Base-by-base conservation (phyloP, 2,888 invertebrate species). In the Acanthacorydalis orientalis region DNA sequence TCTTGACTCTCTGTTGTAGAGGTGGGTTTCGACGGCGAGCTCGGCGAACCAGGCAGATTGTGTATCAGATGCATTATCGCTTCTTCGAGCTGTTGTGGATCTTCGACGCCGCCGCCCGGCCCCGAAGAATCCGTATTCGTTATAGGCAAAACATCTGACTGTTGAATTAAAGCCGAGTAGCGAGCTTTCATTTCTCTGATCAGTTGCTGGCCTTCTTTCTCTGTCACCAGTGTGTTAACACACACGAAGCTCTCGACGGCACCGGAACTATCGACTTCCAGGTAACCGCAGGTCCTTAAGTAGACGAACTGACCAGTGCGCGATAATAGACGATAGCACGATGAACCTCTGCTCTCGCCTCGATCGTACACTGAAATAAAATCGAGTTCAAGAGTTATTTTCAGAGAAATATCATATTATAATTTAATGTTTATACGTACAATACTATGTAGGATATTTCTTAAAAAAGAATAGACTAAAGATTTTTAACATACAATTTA, bases 231-330 rank as follows among this genome's bases (percentile, higher is more conserved):
- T 50, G 83, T 83, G 61, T 91, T 91, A 48, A 90, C 76, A 64
- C 90, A 91, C 37, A 89, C 80, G 65, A 91, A 89, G 51, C 88
- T 87, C 59, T 82, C 83, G 31, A 88, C 84, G 48, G 77, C 77
- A 54, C 86, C 83, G 7, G 81, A 78, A 58, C 75, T 78, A 59
- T 88, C 85, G 53, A 84, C 80, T 67, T 90, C 90, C 46, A 91
- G 72, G 58, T 79, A 89, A 9, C 91, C 91, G 54, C 82, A 75
- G 1, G 89, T 87, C 58, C 82, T 76, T 62, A 91, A 74, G 59
- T 85, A 90, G 55, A 91, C 85, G 57, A 84, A 87, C 57, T 81
- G 75, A n/a, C 88, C 88, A 47, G 82, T 84, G 53, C 85, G 78
- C 10, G 85, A 79, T 58, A 82, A 75, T 16, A 92, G 68, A 42